Percentiles rank a stretch among this genome's conserved stretches.
phyloP scores from a whole-genome alignment of 1,140 invertebrate genomes.

The Drosophila lini region DNA sequence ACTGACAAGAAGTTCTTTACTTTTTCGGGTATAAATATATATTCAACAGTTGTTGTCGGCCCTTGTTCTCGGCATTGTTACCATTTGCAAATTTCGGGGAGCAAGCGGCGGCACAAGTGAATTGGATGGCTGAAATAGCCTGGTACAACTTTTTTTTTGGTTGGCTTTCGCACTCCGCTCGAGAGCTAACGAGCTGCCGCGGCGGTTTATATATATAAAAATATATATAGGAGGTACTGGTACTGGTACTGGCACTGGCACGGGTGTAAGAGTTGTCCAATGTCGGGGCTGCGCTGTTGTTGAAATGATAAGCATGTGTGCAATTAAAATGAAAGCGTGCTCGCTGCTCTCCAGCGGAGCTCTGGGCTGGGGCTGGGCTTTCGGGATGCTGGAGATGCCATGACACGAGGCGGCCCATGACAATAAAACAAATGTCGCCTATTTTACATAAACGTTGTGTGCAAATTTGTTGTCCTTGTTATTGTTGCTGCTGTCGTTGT shows the following conservation, averaged over 20 bases:
- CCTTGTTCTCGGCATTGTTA: constrained; percentile 36
- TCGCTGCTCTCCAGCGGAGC: constrained; percentile 41
- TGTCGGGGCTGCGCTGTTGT: constrained; percentile 54
- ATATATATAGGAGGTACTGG: constrained; percentile 10
- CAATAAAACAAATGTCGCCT: constrained; percentile 80
- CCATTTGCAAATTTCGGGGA: constrained; percentile 60
- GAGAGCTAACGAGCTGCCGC: constrained; percentile 67
- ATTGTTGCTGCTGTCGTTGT: constrained; percentile 45
- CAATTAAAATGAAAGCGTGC: constrained; percentile 82
- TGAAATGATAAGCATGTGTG: constrained; percentile 83
- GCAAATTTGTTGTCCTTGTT: constrained; percentile 68
- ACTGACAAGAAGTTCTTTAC: neutral
- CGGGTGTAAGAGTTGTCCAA: constrained; percentile 14
- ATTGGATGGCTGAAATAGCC: constrained; percentile 66
- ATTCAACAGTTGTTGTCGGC: constrained; percentile 72
- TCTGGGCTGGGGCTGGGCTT: neutral
- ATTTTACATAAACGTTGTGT: constrained; percentile 80
- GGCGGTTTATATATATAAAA: constrained; percentile 9
- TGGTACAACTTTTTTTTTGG: constrained; percentile 42
- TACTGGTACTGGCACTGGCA: neutral
- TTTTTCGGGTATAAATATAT: constrained; percentile 34
- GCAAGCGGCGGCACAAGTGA: constrained; percentile 48
- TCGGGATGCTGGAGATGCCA: constrained; percentile 18
- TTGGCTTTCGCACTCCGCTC: constrained; percentile 23
- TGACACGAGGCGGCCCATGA: constrained; percentile 57